Base-by-base conservation (phyloP, 2,888 invertebrate species). In the Crioceris asparagi region DNA sequence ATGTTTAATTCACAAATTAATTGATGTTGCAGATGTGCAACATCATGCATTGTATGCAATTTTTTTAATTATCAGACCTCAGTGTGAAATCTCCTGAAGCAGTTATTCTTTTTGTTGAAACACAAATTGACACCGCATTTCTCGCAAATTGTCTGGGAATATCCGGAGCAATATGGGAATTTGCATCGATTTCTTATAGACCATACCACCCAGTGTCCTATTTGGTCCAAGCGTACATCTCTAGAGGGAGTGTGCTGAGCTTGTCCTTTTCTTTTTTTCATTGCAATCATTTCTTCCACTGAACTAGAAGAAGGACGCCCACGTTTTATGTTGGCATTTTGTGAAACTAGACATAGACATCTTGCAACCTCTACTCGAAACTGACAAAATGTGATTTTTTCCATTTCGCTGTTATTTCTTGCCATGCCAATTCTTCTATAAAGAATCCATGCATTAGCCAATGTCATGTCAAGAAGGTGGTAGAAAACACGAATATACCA, bases 401-500 rank as follows among this genome's bases (percentile, higher is more conserved):
- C 21, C 21, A 21, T 21, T 21, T 21, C 21, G 6, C 21, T 21
- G 10, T 10, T 7, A 10, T 21, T 6, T 21, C 10, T 21, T 21
- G 21, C 10, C 10, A 7, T 21, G 10, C 21, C 21, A 21, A 38
- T 41, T 39, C 38, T 33, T 36, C 38, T 35, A 14, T 38, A 41
- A 15, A 48, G 34, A n/a, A 48, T 10, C 44, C 46, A 44, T 6
- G 41, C 42, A 38, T 49, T 47, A 2, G 43, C 44, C 14, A 39
- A 17, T 7, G 41, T 35, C 3, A 46, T 29, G 35, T 49, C 44
- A 14, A 48, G 32, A 27, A 50, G 36, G 32, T 46, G 45, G 36
- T 39, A 47, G 30, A 48, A 50, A 7, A 48, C 41, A 18, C 40
- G 36, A 11, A 45, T 36, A 27, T n/a, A n/a, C n/a, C n/a, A n/a